These are phyloP conservation scores for Vanessa cardui DNA, from an alignment of 2,888 invertebrate species.

Conservation along the genomic window DNA sequence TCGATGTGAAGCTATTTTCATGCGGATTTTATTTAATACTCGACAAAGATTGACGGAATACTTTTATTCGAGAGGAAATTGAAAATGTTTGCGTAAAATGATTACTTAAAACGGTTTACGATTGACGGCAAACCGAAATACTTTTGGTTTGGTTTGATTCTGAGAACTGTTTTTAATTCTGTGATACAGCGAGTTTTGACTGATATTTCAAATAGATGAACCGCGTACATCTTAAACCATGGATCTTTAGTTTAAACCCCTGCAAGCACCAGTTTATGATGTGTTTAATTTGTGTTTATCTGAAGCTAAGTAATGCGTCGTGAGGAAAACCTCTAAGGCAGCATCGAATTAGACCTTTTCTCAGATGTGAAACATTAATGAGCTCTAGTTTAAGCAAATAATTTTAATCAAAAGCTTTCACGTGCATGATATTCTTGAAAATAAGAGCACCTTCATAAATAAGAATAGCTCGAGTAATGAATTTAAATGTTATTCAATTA, in stretches of 20 bases:
- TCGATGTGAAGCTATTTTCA: constrained; percentile 39
- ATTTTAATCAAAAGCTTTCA: background rate
- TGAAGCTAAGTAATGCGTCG: too few species aligned
- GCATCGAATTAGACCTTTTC: too few species aligned
- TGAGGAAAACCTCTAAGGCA: too few species aligned
- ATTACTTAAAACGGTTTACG: constrained; percentile 8
- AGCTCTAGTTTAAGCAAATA: background rate
- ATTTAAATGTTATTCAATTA: constrained; percentile 79
- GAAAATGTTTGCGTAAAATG: constrained; percentile 26
- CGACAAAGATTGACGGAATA: constrained; percentile 25
- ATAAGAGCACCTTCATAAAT: constrained; percentile 39
- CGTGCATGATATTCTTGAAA: constrained; percentile 21
- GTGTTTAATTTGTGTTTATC: too few species aligned
- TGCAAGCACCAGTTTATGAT: too few species aligned
- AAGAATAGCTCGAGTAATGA: constrained; percentile 58
- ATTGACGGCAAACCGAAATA: constrained; percentile 14
- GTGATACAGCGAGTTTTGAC: background rate
- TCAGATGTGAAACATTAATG: too few species aligned
- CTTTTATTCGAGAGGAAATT: constrained; percentile 31
- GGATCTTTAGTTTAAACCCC: too few species aligned
- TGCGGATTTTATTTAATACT: constrained; percentile 33
- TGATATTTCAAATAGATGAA: too few species aligned
- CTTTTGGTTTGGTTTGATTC: background rate
- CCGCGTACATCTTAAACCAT: too few species aligned
- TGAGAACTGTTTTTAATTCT: background rate